Conservation (phyloP, 2,888 invertebrate genomes). For the Andrena bucephala region DNA sequence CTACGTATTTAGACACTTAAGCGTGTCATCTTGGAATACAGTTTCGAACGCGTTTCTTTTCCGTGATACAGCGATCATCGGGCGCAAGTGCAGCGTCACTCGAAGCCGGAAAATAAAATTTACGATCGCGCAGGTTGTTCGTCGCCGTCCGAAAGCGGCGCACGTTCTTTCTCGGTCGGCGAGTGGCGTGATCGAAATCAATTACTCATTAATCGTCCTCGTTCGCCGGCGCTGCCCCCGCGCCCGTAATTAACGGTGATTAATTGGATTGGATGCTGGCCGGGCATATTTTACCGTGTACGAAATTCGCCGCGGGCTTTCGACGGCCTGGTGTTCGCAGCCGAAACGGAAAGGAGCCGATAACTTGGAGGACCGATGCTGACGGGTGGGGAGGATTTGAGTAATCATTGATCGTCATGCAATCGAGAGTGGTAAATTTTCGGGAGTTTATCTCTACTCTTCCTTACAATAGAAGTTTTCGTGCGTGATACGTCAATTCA, state of each 20-base stretch:
- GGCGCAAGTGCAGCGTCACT: conserved; percentile 17
- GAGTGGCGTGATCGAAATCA: conserved; percentile 82
- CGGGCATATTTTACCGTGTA: conserved; percentile 75
- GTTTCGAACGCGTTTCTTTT: not conserved
- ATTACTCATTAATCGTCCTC: conserved; percentile 82
- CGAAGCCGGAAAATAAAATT: conserved; percentile 47
- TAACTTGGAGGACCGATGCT: conserved; percentile 44
- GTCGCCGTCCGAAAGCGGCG: conserved; percentile 32
- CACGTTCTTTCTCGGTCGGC: conserved; percentile 69
- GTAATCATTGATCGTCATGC: conserved; percentile 77
- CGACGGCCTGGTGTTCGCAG: conserved; percentile 44
- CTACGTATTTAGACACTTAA: not conserved
- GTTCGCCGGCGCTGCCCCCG: conserved; percentile 74
- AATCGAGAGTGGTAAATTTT: conserved; percentile 47
- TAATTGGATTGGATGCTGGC: conserved; percentile 77
- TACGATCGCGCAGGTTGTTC: conserved; percentile 41
- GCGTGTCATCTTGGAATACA: not conserved
- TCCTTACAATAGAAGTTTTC: not conserved
- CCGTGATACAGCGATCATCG: conserved; percentile 1
- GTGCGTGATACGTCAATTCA: not conserved
- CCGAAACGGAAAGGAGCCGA: conserved; percentile 52
- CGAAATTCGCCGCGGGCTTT: conserved; percentile 73
- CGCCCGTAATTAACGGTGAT: conserved; percentile 82
- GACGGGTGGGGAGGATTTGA: conserved; percentile 68
- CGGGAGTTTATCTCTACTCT: not conserved